phyloP scores from a whole-genome alignment of 1,140 invertebrate species.

The Zaprionus gabonicus region DNA sequence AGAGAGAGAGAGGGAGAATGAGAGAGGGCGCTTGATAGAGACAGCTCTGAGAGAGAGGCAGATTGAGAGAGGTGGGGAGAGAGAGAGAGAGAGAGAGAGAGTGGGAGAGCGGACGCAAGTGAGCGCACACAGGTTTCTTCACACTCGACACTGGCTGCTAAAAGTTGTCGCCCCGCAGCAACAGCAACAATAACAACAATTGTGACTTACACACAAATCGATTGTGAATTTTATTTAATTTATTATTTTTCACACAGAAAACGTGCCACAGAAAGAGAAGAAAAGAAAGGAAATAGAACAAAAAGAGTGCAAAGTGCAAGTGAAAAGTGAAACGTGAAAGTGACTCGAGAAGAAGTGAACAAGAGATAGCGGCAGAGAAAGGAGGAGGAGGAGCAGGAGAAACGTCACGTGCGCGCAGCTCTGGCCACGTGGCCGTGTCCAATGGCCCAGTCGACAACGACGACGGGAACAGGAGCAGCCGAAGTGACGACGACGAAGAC shows the following conservation, averaged over 20 bases:
- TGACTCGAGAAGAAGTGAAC: constrained; percentile 5
- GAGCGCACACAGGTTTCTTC: constrained; percentile 34
- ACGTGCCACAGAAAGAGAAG: not conserved
- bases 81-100: not conserved
- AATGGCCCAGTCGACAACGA: constrained; percentile 43
- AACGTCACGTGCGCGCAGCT: constrained; percentile 39
- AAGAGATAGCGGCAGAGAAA: constrained; percentile 4
- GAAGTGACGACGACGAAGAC: constrained; percentile 23
- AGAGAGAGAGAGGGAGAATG: constrained; percentile 2
- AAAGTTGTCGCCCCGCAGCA: constrained; percentile 28
- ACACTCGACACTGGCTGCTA: constrained; percentile 21
- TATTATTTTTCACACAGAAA: constrained; percentile 18
- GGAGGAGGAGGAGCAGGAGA: not conserved
- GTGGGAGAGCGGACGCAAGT: not conserved
- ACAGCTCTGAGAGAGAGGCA: no score
- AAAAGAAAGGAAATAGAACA: constrained; percentile 4
- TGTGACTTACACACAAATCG: not conserved
- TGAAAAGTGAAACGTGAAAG: constrained; percentile 1
- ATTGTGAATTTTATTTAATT: constrained; percentile 34
- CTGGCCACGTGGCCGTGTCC: constrained; percentile 47
- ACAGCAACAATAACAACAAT: constrained; percentile 1
- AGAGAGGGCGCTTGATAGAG: not conserved
- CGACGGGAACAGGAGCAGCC: constrained; percentile 33
- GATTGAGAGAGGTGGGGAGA: not conserved
- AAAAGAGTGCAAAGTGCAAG: not conserved